A percentile compares a stretch with the other conserved stretches of the same genome.
Conservation (phyloP, 2,888 invertebrate species). For the Seira sanloemensis region DNA sequence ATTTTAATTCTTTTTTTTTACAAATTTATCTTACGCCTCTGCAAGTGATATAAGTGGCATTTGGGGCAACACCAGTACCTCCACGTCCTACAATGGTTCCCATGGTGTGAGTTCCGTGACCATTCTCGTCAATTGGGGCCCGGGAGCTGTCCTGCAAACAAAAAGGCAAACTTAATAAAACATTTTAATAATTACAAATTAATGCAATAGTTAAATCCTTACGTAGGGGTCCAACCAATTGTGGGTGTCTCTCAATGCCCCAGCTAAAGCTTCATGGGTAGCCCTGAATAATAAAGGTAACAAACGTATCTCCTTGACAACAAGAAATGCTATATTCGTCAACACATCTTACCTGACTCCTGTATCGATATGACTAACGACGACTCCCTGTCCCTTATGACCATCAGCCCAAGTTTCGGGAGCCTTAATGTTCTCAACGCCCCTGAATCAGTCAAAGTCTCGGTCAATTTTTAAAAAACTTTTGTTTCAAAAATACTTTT, state of each 20-base stretch:
- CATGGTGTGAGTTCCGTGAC: slow-evolving; percentile 56
- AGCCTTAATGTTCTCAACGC: slow-evolving; percentile 38
- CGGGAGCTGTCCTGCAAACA: background rate
- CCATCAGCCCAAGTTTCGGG: slow-evolving; percentile 43
- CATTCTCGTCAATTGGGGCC: slow-evolving; percentile 26
- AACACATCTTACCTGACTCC: no score
- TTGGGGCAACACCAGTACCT: slow-evolving; percentile 58
- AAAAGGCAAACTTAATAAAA: background rate
- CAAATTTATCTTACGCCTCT: slow-evolving; percentile 36
- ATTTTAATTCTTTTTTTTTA: no score
- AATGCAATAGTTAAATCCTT: background rate
- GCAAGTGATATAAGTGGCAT: slow-evolving; percentile 57
- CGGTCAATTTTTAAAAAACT: no score
- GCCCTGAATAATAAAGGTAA: no score
- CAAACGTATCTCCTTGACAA: background rate
- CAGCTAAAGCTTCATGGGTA: slow-evolving; percentile 31
- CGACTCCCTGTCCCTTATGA: slow-evolving; percentile 28
- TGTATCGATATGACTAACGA: slow-evolving; percentile 53
- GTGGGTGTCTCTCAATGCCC: background rate
- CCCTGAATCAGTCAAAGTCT: no score
- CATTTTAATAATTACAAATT: background rate
- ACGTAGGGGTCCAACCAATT: slow-evolving; percentile 56
- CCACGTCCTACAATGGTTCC: slow-evolving; percentile 42
- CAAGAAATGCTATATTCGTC: no score
- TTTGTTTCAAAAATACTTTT: no score